phyloP scores from a whole-genome alignment of 2,113 vertebrate genomes.

The Herpetotheres cachinnans region DNA sequence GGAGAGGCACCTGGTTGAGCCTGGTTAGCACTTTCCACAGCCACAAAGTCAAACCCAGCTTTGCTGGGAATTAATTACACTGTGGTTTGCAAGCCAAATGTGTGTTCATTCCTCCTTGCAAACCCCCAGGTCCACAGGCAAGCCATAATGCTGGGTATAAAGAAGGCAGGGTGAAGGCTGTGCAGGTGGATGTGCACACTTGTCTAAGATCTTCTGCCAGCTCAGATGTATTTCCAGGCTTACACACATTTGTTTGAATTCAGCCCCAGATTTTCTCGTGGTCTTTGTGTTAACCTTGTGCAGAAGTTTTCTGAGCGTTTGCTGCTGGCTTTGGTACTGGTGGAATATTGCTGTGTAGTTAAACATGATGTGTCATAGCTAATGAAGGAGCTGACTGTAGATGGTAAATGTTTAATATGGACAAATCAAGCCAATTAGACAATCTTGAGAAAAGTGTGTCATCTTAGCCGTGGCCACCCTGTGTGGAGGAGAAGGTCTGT shows the following conservation, averaged over 20 bases:
- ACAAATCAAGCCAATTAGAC: conserved; percentile 9
- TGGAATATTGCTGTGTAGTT: neutral
- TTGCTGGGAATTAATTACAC: neutral
- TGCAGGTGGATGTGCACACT: neutral
- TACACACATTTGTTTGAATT: neutral
- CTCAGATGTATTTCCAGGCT: neutral
- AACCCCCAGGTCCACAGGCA: neutral
- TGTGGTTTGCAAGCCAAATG: neutral
- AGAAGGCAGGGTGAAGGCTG: neutral
- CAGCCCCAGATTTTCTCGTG: neutral
- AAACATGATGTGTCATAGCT: conserved; percentile 4
- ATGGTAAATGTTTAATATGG: neutral
- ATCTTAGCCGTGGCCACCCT: neutral
- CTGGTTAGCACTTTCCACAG: neutral
- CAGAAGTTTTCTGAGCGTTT: neutral
- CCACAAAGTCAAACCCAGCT: neutral
- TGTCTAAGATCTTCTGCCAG: neutral
- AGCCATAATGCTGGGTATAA: neutral
- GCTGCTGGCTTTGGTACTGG: neutral
- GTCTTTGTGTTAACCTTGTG: neutral
- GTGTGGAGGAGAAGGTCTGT: neutral
- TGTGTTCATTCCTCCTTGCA: neutral
- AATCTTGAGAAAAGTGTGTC: neutral
- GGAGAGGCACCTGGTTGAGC: neutral
- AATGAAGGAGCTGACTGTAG: neutral